A percentile compares a stretch with the other conserved stretches of the same genome.
phyloP scores from a whole-genome alignment of 1,140 invertebrate species.

The Eumaeus atala region DNA sequence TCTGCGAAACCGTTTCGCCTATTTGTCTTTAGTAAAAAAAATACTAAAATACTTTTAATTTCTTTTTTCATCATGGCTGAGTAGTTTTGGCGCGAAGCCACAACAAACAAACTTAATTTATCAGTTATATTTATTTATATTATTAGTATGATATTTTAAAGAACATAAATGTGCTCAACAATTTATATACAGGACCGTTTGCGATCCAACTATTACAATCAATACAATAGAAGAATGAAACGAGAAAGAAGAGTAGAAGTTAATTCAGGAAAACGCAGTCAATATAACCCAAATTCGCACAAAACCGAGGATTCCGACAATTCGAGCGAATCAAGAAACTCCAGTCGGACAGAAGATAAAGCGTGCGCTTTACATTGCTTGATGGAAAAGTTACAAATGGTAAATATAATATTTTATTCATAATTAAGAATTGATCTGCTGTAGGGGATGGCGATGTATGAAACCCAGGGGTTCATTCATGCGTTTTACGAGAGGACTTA shows the following conservation, averaged over 20 bases:
- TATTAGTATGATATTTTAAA: no score
- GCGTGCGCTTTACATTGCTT: conserved; percentile 74
- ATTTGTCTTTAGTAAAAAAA: no score
- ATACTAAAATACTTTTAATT: no score
- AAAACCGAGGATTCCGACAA: conserved; percentile 26
- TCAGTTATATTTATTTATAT: no score
- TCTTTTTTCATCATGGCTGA: no score
- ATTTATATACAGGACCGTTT: conserved; percentile 11
- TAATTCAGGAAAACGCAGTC: conserved; percentile 56
- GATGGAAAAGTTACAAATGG: conserved; percentile 74
- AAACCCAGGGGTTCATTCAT: no score
- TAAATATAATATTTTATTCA: conserved; percentile 27
- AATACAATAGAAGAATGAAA: conserved; percentile 38
- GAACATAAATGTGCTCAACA: no score
- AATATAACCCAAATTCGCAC: conserved; percentile 52
- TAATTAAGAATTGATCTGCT: conserved; percentile 2
- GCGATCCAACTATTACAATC: conserved; percentile 26
- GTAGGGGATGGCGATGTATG: no score
- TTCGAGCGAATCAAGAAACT: conserved; percentile 33
- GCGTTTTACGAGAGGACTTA: no score
- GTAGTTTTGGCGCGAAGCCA: no score
- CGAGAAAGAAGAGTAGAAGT: conserved; percentile 38
- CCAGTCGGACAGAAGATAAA: conserved; percentile 37
- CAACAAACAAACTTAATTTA: no score
- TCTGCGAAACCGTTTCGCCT: no score